These are phyloP conservation scores for Chrysolina oricalcia DNA, from an alignment of 2,888 invertebrate genomes.

Conservation along the genomic window DNA sequence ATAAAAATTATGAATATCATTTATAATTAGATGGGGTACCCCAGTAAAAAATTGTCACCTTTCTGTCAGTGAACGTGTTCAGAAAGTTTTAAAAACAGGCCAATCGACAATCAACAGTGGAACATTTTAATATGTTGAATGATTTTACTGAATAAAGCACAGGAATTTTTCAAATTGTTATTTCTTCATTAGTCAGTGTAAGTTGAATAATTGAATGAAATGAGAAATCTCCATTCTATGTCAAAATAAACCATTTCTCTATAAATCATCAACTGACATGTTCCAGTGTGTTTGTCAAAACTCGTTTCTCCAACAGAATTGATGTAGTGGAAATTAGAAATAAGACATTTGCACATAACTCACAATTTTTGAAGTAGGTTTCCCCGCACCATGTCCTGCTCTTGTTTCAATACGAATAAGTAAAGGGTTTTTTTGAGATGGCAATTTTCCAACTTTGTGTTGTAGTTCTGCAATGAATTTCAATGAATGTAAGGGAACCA, in stretches of 20 bases:
- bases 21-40: background rate
- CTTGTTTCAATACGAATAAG: slow-evolving; percentile 94
- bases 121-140: no score
- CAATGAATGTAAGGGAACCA: slow-evolving; percentile 96
- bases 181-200: no score
- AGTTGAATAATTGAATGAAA: no score
- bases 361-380: slow-evolving; percentile 95
- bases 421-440: slow-evolving; percentile 87
- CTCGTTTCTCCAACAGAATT: no score
- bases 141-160: no score
- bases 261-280: no score
- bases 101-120: background rate
- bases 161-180: no score
- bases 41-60: background rate
- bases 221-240: no score
- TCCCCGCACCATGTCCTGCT: slow-evolving; percentile 97
- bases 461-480: slow-evolving; percentile 96
- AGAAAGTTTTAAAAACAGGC: background rate
- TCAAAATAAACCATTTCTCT: no score
- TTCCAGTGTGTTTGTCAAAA: no score
- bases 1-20: slow-evolving; percentile 48
- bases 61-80: no score
- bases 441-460: slow-evolving; percentile 77
- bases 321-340: background rate
- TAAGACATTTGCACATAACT: slow-evolving; percentile 61